These are phyloP conservation scores for Spondyliosoma cantharus DNA, from an alignment of 2,797 vertebrate species.

Conservation along the genomic window DNA sequence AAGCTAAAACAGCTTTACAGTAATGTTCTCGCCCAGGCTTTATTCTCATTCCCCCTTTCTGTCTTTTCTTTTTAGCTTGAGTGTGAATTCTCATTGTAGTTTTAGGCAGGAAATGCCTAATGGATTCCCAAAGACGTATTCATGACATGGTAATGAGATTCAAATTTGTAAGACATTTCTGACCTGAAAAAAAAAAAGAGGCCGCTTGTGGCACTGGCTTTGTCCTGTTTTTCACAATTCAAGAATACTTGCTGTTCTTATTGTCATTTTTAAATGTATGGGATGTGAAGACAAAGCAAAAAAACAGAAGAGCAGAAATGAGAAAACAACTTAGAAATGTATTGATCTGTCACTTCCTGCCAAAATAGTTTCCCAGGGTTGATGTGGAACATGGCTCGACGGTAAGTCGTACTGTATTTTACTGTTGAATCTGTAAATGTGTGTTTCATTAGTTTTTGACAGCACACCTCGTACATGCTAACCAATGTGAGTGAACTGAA, in stretches of 20 bases:
- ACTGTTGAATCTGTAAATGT: slow-evolving; percentile 6
- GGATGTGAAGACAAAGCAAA: slow-evolving; percentile 38
- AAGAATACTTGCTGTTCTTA: slow-evolving; percentile 39
- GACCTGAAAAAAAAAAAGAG: slow-evolving; percentile 73
- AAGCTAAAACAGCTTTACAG: slow-evolving; percentile 75
- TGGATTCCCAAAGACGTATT: slow-evolving; percentile 76
- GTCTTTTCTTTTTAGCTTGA: slow-evolving; percentile 59
- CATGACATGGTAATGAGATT: slow-evolving; percentile 81
- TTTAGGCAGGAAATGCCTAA: slow-evolving; percentile 72
- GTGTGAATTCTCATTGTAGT: slow-evolving; percentile 73
- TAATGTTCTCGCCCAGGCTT: slow-evolving; percentile 67
- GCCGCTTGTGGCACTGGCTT: slow-evolving; percentile 61
- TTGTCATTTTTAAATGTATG: slow-evolving; percentile 38
- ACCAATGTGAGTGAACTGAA: neutral
- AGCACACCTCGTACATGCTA: neutral
- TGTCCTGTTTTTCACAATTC: slow-evolving; percentile 66
- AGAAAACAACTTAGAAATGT: slow-evolving; percentile 36
- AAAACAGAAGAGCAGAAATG: slow-evolving; percentile 12
- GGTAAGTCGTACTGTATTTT: neutral
- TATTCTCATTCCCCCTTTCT: slow-evolving; percentile 61
- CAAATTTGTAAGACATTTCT: slow-evolving; percentile 68
- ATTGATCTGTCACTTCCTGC: slow-evolving; percentile 40
- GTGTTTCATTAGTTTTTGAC: neutral
- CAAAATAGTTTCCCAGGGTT: slow-evolving; percentile 35
- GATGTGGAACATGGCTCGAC: slow-evolving; percentile 7